Percentiles rank a stretch among this genome's conserved stretches.
These are phyloP conservation scores for Aphelenchoides bicaudatus DNA, from an alignment of 2,888 invertebrate genomes.

Conservation along the genomic window DNA sequence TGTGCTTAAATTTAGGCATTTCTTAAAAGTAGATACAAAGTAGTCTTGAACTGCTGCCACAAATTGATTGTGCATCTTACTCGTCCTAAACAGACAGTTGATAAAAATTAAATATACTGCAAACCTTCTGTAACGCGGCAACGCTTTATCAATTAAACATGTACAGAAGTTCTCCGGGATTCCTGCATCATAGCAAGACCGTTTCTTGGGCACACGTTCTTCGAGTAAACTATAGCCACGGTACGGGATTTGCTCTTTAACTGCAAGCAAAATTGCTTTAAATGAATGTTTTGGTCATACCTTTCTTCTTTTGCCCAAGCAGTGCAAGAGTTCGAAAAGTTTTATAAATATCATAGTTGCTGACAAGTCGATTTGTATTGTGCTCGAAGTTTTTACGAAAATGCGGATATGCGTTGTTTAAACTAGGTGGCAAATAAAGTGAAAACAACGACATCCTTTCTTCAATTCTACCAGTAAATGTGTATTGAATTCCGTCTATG, in stretches of 20 bases:
- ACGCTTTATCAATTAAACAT: slow-evolving; percentile 32
- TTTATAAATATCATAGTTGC: slow-evolving; percentile 63
- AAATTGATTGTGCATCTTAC: slow-evolving; percentile 14
- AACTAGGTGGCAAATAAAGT: slow-evolving; percentile 60
- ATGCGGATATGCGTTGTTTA: slow-evolving; percentile 46
- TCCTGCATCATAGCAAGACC: slow-evolving; percentile 41
- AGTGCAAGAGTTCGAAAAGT: slow-evolving; percentile 58
- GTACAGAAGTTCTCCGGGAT: slow-evolving; percentile 45
- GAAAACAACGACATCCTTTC: slow-evolving; percentile 62
- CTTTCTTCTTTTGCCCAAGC: slow-evolving; percentile 23
- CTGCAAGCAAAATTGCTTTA: too few species aligned
- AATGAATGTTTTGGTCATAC: slow-evolving; percentile 1
- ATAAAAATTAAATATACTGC: slow-evolving; percentile 1
- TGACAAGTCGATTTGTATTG: slow-evolving; percentile 38
- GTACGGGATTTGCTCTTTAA: slow-evolving; percentile 12
- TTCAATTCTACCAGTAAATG: slow-evolving; percentile 62
- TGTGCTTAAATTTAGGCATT: slow-evolving; percentile 16
- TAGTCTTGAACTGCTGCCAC: not conserved
- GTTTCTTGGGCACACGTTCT: slow-evolving; percentile 22
- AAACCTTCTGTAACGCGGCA: slow-evolving; percentile 21
- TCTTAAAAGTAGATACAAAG: not conserved
- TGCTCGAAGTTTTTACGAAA: slow-evolving; percentile 22
- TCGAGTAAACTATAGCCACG: slow-evolving; percentile 42
- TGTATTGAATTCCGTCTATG: slow-evolving; percentile 61
- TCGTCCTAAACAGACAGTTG: slow-evolving; percentile 16